Evolutionary conservation across 2,113 vertebrate genomes (phyloP), one percentile per base, ranked within the genome.

Genomic region (Thalassoma bifasciatum): DNA sequence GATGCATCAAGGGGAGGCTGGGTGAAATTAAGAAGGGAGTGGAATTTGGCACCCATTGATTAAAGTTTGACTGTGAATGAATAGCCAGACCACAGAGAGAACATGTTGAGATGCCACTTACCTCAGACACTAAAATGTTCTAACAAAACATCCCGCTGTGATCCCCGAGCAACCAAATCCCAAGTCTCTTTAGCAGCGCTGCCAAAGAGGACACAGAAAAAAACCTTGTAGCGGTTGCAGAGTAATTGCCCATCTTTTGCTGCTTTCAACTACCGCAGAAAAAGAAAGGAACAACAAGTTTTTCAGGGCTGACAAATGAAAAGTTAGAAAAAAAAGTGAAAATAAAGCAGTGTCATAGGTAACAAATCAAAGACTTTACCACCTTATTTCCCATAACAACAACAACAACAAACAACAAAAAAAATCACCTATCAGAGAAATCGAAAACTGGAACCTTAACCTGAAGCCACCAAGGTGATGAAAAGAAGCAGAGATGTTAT

Each of bases 131-230:
- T 37, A 19, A 30, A 37, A 62, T 42, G 57, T 57, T 71, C 68
- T 19, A 64, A 77, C 54, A 78, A 71, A 77, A 78, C 58, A 54
- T 57, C 69, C 23, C 21, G 30, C 63, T 60, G 72, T 23, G 36
- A 42, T 78, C 63, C 57, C 36, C 46, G 56, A 42, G 64, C 66
- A 75, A 51, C 51, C 6, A 17, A 73, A 70, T 58, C 81, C 61
- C 69, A 58, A 72, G 72, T 54, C 65, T 16, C 56, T 77, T 66
- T 66, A 66, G 23, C 38, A 24, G 19, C 37, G 24, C 23, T 30
- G 59, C 44, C 24, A 2, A 23, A 24, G 22, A 24, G 54, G 19
- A 40, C 21, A 47, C 21, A 47, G 44, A 30, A 12, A 1, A 4
- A 60, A 13, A 47, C n/a, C n/a, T 47, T 3, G 52, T 3, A 42